A percentile compares a stretch with the other conserved stretches of the same genome.
Conservation (phyloP, 2,113 vertebrate genomes). For the Phaethon lepturus region DNA sequence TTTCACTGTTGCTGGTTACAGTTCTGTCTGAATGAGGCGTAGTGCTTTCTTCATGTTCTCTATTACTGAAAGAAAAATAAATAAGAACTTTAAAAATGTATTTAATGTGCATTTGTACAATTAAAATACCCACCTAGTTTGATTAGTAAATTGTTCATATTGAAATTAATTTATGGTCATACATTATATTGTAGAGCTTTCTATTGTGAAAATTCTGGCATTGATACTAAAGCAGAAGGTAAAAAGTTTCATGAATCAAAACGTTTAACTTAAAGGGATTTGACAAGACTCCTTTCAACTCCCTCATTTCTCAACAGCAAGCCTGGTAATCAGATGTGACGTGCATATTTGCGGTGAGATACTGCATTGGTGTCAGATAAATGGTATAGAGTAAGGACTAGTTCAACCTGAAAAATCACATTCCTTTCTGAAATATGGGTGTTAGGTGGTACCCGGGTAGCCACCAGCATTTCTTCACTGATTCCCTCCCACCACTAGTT, state of each 20-base stretch:
- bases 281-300: background rate
- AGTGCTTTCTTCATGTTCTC: slow-evolving; percentile 83
- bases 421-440: slow-evolving; percentile 3
- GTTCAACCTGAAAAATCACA: slow-evolving; percentile 53
- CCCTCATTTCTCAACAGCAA: background rate
- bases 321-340: background rate
- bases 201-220: background rate
- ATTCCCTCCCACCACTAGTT: background rate
- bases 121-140: background rate
- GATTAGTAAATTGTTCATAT: background rate
- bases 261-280: background rate
- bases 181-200: background rate
- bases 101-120: background rate
- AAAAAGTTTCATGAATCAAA: background rate
- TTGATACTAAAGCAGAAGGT: background rate
- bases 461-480: background rate
- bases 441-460: background rate
- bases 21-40: slow-evolving; percentile 75
- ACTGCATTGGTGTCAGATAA: background rate
- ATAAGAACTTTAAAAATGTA: background rate
- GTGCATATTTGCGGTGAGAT: background rate
- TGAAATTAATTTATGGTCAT: background rate
- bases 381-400: background rate
- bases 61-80: slow-evolving; percentile 72
- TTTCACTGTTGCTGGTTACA: slow-evolving; percentile 47